Conservation (phyloP, 2,113 vertebrate genomes). For the Datnioides undecimradiatus region DNA sequence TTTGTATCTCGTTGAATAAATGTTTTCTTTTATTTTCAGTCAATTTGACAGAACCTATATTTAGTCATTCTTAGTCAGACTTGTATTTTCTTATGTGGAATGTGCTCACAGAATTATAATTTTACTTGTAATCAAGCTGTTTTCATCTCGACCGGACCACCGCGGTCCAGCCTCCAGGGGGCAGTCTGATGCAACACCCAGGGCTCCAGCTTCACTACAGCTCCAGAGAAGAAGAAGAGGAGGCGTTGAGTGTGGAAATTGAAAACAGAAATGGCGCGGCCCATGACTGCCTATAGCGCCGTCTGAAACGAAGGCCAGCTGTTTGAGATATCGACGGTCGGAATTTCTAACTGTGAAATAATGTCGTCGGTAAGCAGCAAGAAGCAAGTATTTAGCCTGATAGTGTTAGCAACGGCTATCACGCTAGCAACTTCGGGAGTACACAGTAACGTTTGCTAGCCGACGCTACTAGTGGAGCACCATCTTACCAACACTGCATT, state of each 20-base stretch:
- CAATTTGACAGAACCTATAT: too few relatives aligned
- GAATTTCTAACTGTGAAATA: neutral
- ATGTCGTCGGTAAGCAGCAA: neutral
- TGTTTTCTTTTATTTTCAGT: too few relatives aligned
- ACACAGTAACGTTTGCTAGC: neutral
- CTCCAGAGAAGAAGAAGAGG: slow-evolving; percentile 1
- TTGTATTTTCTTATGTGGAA: neutral
- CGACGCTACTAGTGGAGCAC: accelerated
- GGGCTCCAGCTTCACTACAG: accelerated
- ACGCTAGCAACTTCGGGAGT: neutral
- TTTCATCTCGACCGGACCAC: neutral
- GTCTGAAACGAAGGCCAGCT: neutral
- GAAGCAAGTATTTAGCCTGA: neutral
- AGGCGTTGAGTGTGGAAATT: slow-evolving; percentile 17
- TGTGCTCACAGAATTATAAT: neutral
- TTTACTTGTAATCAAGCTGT: neutral
- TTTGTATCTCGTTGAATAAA: too few relatives aligned
- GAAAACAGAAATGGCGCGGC: slow-evolving; percentile 53
- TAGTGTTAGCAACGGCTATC: neutral
- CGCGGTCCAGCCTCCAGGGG: slow-evolving; percentile 6
- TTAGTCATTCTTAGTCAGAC: neutral
- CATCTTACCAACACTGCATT: neutral
- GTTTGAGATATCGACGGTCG: neutral
- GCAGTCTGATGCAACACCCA: neutral
- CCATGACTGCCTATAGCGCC: accelerated